Evolutionary conservation across 2,888 invertebrate genomes (phyloP).

Genomic region (Choreutis nemorana): DNA sequence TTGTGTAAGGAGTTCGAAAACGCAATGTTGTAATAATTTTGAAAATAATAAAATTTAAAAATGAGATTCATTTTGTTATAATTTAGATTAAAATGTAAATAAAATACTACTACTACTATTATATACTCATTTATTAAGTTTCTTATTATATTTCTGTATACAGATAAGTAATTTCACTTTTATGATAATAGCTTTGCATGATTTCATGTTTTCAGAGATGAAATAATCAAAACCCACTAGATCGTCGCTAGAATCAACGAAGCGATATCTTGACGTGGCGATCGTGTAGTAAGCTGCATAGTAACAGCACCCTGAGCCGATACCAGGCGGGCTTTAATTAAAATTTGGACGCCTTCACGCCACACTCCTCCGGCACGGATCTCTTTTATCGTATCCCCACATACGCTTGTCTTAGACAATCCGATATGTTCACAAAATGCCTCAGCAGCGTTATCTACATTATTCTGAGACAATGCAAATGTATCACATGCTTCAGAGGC

Average conservation of each 20-base stretch:
- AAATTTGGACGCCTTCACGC: conserved; percentile 85
- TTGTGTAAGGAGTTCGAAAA: no score
- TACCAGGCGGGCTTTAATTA: conserved; percentile 83
- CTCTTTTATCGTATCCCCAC: conserved; percentile 36
- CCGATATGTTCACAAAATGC: conserved; percentile 39
- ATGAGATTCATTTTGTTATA: no score
- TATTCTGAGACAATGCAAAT: conserved; percentile 75
- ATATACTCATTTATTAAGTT: no score
- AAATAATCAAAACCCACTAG: no score
- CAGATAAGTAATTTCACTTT: no score
- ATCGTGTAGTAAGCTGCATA: conserved; percentile 89
- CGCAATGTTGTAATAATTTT: no score
- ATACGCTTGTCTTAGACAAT: conserved; percentile 26
- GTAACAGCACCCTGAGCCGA: conserved; percentile 80
- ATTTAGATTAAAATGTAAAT: no score
- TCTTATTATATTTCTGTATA: no score
- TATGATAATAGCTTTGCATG: no score
- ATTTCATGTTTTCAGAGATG: no score
- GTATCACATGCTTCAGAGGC: conserved; percentile 86
- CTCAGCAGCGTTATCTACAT: conserved; percentile 29
- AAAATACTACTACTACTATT: no score
- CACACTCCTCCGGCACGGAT: conserved; percentile 73
- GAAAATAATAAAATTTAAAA: no score
- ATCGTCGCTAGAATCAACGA: conserved; percentile 86
- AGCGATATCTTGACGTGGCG: conserved; percentile 81